phyloP scores from a whole-genome alignment of 2,797 vertebrate genomes.

The Cuniculus paca region DNA sequence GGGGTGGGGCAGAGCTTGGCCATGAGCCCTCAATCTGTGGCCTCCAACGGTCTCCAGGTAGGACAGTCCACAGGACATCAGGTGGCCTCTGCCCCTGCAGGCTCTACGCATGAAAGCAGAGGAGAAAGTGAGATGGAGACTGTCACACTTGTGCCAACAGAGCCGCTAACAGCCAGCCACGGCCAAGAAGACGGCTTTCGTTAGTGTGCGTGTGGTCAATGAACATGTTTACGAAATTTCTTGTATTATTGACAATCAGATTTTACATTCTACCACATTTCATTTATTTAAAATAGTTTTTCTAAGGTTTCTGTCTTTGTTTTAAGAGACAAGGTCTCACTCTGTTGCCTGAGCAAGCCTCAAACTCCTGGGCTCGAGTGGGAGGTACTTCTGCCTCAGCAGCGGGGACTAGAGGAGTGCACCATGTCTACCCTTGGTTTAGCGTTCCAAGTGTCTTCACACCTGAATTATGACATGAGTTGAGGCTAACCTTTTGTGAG shows the following conservation, averaged over 20 bases:
- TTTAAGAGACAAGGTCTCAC: not conserved
- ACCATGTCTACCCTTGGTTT: not conserved
- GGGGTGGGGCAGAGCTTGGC: not conserved
- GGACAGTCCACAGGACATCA: not conserved
- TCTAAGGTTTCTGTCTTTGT: not conserved
- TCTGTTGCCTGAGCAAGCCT: not conserved
- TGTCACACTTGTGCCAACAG: not conserved
- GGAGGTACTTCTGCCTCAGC: not conserved
- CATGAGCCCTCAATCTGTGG: not conserved
- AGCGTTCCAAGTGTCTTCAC: not conserved
- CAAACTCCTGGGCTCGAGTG: no score
- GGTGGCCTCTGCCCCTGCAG: not conserved
- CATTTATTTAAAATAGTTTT: not conserved
- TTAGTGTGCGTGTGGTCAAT: not conserved
- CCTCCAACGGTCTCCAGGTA: not conserved
- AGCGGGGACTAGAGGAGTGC: not conserved
- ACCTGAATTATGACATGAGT: slow-evolving; percentile 41
- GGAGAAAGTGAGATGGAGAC: not conserved
- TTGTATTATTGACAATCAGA: slow-evolving; percentile 22
- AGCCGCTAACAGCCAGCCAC: not conserved
- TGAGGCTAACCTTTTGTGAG: slow-evolving; percentile 48
- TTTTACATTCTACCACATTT: slow-evolving; percentile 2
- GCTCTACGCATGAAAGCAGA: not conserved
- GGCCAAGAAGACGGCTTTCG: not conserved
- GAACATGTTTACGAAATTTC: not conserved